phyloP scores from a whole-genome alignment of 2,888 invertebrate species.

The Hypercompe scribonia region DNA sequence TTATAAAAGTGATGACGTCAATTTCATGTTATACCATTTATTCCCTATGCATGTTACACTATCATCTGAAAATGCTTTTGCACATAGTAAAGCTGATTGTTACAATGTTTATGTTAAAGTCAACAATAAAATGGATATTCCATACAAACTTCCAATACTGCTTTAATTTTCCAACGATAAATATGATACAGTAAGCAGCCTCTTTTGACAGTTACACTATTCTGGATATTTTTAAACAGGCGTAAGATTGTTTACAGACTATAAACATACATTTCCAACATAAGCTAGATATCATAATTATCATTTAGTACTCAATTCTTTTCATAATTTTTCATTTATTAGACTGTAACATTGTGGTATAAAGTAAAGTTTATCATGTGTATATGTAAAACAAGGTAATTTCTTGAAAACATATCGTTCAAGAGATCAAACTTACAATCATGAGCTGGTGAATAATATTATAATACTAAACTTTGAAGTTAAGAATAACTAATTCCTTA shows the following conservation, averaged over 20 bases:
- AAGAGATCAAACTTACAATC: slow-evolving; percentile 44
- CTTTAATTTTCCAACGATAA: slow-evolving; percentile 31
- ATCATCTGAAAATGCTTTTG: slow-evolving; percentile 45
- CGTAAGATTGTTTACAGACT: slow-evolving; percentile 17
- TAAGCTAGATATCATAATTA: slow-evolving; percentile 36
- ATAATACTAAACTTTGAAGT: slow-evolving; percentile 33
- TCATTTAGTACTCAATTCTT: slow-evolving; percentile 25
- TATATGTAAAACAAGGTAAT: slow-evolving; percentile 29
- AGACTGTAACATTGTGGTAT: slow-evolving; percentile 30
- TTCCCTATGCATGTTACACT: slow-evolving; percentile 30
- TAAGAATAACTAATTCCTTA: slow-evolving; percentile 45
- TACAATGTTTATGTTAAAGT: slow-evolving; percentile 22
- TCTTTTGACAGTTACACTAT: slow-evolving; percentile 40
- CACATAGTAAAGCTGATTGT: slow-evolving; percentile 29
- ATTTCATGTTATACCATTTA: slow-evolving; percentile 36
- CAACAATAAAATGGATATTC: slow-evolving; percentile 22
- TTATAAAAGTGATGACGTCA: slow-evolving; percentile 33
- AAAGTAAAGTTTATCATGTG: slow-evolving; percentile 38
- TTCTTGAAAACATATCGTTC: slow-evolving; percentile 45
- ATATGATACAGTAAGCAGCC: slow-evolving; percentile 42
- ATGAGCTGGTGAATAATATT: slow-evolving; percentile 34
- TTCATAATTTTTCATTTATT: slow-evolving; percentile 24
- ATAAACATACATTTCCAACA: slow-evolving; percentile 39
- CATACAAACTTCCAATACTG: slow-evolving; percentile 29
- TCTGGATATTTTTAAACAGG: slow-evolving; percentile 34